phyloP scores from a whole-genome alignment of 2,113 vertebrate genomes.

The Butorides virescens region DNA sequence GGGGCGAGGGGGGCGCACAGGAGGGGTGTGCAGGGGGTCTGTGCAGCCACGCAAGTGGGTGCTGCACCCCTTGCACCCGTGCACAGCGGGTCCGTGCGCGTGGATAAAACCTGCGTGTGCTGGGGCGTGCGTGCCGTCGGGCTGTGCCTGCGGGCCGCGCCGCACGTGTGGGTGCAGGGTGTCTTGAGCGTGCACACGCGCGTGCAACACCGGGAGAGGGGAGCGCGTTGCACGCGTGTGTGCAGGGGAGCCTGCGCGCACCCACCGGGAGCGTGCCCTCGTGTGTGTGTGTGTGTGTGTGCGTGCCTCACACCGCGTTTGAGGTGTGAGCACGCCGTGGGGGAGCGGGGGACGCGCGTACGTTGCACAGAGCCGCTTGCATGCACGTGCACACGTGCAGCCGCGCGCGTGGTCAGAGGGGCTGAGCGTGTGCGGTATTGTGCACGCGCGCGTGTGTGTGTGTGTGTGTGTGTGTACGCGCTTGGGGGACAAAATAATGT shows the following conservation, averaged over 20 bases:
- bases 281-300: background rate
- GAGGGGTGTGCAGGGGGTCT: background rate
- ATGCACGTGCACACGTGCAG: rapidly evolving
- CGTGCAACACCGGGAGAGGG: rapidly evolving
- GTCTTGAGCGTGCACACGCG: rapidly evolving
- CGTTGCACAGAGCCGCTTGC: background rate
- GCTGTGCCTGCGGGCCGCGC: rapidly evolving
- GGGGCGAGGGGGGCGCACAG: no score
- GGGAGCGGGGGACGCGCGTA: rapidly evolving
- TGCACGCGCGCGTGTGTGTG: no score
- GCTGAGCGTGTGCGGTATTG: rapidly evolving
- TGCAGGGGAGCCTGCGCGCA: background rate
- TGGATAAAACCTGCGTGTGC: background rate
- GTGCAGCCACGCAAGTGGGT: background rate
- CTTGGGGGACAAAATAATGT: background rate
- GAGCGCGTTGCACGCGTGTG: rapidly evolving
- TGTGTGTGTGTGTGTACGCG: rapidly evolving
- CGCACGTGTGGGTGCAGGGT: rapidly evolving
- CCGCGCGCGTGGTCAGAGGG: rapidly evolving
- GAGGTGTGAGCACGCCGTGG: rapidly evolving
- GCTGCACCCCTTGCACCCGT: background rate
- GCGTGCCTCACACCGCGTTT: rapidly evolving
- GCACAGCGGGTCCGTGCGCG: no score
- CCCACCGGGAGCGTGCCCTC: rapidly evolving
- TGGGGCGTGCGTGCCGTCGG: no score